These are phyloP conservation scores for Platysternon megacephalum DNA, from an alignment of 2,113 vertebrate genomes.

Conservation along the genomic window DNA sequence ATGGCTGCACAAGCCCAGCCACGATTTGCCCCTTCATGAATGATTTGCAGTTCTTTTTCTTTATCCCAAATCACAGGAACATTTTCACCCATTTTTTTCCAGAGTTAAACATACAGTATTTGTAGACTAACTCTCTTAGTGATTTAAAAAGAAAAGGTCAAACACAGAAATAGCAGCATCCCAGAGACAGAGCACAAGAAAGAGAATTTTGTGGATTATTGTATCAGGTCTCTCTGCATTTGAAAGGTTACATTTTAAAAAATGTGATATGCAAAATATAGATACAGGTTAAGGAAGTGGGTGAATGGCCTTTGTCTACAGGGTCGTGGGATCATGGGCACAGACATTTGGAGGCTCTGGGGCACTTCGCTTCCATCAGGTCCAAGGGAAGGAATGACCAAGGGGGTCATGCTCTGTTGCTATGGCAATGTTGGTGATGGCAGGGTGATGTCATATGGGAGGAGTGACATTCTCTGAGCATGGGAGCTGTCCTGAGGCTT, in stretches of 20 bases:
- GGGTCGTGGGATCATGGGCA: not conserved
- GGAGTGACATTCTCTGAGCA: not conserved
- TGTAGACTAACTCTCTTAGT: not conserved
- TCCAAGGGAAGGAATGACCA: not conserved
- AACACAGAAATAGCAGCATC: not conserved
- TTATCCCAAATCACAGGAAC: not conserved
- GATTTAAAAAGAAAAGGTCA: not conserved
- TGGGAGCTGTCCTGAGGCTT: not conserved
- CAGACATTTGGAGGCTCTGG: not conserved
- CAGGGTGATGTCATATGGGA: not conserved
- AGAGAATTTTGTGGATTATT: not conserved
- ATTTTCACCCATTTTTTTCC: not conserved
- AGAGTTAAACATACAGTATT: not conserved
- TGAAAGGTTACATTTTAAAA: not conserved
- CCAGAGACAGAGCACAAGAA: not conserved
- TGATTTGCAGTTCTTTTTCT: not conserved
- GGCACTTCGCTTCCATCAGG: not conserved
- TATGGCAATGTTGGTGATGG: not conserved
- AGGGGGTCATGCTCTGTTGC: not conserved
- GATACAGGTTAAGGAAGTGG: not conserved
- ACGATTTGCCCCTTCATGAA: not conserved
- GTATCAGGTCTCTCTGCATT: not conserved
- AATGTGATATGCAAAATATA: not conserved
- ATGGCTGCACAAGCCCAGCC: not conserved
- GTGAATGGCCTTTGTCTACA: not conserved